phyloP scores from a whole-genome alignment of 2,113 vertebrate genomes.

The Cochlearius cochlearius region DNA sequence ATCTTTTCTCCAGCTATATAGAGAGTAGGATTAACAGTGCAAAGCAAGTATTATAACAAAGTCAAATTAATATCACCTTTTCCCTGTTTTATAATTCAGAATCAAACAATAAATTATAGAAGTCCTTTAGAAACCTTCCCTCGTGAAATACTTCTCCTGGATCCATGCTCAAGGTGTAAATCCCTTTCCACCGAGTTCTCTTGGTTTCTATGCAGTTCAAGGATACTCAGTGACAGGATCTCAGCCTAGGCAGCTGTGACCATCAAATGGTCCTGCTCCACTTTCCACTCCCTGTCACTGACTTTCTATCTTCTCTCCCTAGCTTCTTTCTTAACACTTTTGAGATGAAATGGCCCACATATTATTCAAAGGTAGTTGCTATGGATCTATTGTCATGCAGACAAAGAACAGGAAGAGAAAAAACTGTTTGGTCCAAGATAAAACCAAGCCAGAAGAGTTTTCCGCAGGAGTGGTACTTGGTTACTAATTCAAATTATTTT shows the following conservation, averaged over 20 bases:
- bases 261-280: not conserved
- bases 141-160: not conserved
- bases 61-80: conserved; percentile 68
- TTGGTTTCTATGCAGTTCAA: not conserved
- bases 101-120: conserved; percentile 63
- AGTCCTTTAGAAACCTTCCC: conserved; percentile 3
- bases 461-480: not conserved
- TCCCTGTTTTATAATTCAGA: conserved; percentile 62
- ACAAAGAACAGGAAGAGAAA: not conserved
- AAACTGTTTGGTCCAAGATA: not conserved
- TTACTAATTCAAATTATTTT: not conserved
- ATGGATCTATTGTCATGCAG: not conserved
- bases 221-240: not conserved
- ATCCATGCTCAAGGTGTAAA: not conserved
- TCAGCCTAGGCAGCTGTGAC: not conserved
- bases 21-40: conserved; percentile 57
- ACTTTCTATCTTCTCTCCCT: not conserved
- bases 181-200: not conserved
- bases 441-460: not conserved
- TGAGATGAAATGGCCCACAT: not conserved
- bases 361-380: not conserved
- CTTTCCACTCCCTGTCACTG: not conserved
- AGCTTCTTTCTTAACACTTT: not conserved
- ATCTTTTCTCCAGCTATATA: conserved; percentile 61
- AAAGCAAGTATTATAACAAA: conserved; percentile 64